Percentiles rank a stretch among this genome's conserved stretches.
These are phyloP conservation scores for Hirtodrosophila cameraria DNA, from an alignment of 2,888 invertebrate species.

Conservation along the genomic window DNA sequence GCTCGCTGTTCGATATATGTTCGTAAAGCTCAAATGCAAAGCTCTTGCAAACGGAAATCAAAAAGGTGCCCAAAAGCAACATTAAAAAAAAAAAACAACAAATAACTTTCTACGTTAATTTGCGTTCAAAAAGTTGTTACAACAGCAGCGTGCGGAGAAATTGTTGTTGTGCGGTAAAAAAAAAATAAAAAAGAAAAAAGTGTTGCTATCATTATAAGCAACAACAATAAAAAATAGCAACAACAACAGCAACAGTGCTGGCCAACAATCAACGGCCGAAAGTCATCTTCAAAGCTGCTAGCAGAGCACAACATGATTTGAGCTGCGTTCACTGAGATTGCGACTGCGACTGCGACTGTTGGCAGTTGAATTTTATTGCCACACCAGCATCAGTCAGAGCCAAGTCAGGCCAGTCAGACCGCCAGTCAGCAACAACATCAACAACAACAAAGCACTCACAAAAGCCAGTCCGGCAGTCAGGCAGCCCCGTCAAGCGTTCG, in stretches of 20 bases:
- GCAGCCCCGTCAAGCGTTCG: conserved; percentile 49
- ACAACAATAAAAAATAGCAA: conserved; percentile 31
- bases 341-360: conserved; percentile 53
- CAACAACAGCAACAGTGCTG: conserved; percentile 22
- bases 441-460: conserved; percentile 40
- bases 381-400: conserved; percentile 65
- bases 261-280: conserved; percentile 57
- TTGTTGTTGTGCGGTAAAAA: conserved; percentile 48
- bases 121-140: conserved; percentile 52
- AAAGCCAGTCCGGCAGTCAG: conserved; percentile 51
- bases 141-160: conserved; percentile 62
- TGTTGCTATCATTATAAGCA: conserved; percentile 71
- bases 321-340: conserved; percentile 57
- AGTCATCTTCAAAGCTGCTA: conserved; percentile 54
- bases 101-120: conserved; percentile 73
- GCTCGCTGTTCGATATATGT: too few relatives aligned
- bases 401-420: conserved; percentile 20
- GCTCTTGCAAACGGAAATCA: conserved; percentile 53
- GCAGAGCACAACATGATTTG: conserved; percentile 52
- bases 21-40: conserved; percentile 48
- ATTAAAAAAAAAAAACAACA: conserved; percentile 22
- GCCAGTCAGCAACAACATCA: conserved; percentile 21
- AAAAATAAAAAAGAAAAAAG: conserved; percentile 22
- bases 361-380: conserved; percentile 75
- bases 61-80: conserved; percentile 10